Conservation (phyloP, 2,113 vertebrate species). For the Engraulis encrasicolus region DNA sequence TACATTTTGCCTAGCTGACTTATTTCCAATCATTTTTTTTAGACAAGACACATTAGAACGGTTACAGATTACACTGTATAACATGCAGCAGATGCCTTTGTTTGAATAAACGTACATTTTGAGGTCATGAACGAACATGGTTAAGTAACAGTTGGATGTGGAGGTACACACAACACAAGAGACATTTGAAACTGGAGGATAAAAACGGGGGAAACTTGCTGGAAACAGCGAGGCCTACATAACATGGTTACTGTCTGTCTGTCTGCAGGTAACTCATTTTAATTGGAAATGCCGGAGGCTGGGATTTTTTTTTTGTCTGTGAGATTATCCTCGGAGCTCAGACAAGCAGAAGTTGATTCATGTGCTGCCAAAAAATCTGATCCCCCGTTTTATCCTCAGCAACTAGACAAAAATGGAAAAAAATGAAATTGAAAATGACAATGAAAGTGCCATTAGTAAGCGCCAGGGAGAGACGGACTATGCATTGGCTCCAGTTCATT, state of each 20-base stretch:
- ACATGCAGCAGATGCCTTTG: too few relatives aligned
- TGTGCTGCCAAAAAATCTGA: background rate
- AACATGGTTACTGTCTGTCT: background rate
- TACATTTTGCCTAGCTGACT: conserved; percentile 15
- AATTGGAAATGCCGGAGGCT: background rate
- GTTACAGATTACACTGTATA: too few relatives aligned
- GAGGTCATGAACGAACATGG: too few relatives aligned
- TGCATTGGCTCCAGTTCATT: background rate
- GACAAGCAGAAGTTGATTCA: conserved; percentile 8
- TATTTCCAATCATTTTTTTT: background rate
- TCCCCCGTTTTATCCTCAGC: background rate
- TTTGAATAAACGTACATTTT: too few relatives aligned
- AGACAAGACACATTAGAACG: too few relatives aligned
- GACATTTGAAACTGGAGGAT: background rate
- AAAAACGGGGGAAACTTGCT: background rate
- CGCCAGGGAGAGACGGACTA: background rate
- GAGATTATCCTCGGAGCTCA: background rate
- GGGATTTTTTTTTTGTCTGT: background rate
- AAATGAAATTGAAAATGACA: too few relatives aligned
- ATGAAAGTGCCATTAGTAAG: background rate
- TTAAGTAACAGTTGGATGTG: background rate
- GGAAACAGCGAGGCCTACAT: background rate
- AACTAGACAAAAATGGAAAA: background rate
- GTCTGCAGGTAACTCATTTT: conserved; percentile 8
- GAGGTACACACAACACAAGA: background rate